Evolutionary conservation across 2,113 vertebrate genomes (phyloP).

Genomic region (Cyanoderma ruficeps): DNA sequence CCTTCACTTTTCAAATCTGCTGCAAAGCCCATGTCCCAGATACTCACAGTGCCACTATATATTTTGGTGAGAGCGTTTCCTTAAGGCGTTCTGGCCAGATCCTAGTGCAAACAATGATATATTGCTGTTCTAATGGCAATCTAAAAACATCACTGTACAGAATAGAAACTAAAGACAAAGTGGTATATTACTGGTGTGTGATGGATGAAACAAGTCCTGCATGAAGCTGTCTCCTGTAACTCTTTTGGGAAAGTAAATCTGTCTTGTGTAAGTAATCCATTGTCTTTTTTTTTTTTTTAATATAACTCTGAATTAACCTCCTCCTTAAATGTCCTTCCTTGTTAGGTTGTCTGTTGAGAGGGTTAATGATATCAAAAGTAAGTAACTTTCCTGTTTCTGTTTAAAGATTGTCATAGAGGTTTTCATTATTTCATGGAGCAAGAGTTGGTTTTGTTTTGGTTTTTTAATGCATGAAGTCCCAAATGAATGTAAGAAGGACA

Average conservation of each 20-base stretch:
- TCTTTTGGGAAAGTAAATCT: slow-evolving; percentile 44
- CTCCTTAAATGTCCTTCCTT: slow-evolving; percentile 45
- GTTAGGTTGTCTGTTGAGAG: slow-evolving; percentile 25
- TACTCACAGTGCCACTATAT: background rate
- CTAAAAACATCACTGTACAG: slow-evolving; percentile 12
- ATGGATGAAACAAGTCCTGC: slow-evolving; percentile 30
- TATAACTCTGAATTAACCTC: slow-evolving; percentile 26
- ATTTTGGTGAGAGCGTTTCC: background rate
- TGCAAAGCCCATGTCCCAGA: background rate
- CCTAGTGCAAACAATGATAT: slow-evolving; percentile 14
- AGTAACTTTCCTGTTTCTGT: background rate
- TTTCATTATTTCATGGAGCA: background rate
- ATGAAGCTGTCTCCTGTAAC: slow-evolving; percentile 13
- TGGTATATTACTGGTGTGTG: background rate
- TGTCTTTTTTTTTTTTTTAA: background rate
- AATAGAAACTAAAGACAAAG: slow-evolving; percentile 21
- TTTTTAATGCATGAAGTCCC: background rate
- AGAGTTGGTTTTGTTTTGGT: background rate
- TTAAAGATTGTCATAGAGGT: background rate
- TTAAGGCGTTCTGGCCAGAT: background rate
- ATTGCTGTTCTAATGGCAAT: slow-evolving; percentile 25
- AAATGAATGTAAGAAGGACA: background rate
- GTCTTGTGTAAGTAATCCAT: background rate
- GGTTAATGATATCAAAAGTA: slow-evolving; percentile 8
- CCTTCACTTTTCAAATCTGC: background rate